Conservation (phyloP, 1,140 invertebrate genomes). For the Spodoptera litura region DNA sequence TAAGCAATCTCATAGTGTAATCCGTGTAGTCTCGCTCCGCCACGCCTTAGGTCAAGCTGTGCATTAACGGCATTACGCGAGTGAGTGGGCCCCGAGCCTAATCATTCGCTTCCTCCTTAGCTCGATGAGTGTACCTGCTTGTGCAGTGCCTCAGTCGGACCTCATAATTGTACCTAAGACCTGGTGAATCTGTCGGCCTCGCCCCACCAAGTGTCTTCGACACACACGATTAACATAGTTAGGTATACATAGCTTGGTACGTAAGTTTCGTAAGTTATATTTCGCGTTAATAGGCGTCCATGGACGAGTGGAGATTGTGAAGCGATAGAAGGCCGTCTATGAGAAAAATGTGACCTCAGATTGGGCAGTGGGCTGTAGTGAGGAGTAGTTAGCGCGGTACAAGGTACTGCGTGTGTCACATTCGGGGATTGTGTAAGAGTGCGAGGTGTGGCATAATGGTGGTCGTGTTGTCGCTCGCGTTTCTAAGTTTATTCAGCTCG, state of each 20-base stretch:
- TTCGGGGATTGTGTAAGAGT: conserved; percentile 49
- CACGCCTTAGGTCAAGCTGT: conserved; percentile 54
- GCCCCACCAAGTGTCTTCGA: conserved; percentile 59
- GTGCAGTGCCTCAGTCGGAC: conserved; percentile 59
- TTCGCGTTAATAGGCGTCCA: conserved; percentile 55
- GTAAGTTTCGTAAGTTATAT: conserved; percentile 61
- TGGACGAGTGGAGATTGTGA: conserved; percentile 55
- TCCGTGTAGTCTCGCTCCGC: conserved; percentile 28
- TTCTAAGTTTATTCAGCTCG: conserved; percentile 6
- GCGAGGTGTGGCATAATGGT: conserved; percentile 44
- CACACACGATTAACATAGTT: conserved; percentile 48
- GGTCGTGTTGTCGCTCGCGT: conserved; percentile 32
- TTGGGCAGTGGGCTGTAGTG: conserved; percentile 30
- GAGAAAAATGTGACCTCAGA: conserved; percentile 71
- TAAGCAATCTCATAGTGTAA: conserved; percentile 45
- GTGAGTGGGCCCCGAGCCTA: conserved; percentile 57
- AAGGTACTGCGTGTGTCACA: conserved; percentile 41
- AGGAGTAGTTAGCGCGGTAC: background rate
- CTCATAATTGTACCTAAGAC: conserved; percentile 61
- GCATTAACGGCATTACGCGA: conserved; percentile 30
- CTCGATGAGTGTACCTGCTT: conserved; percentile 56
- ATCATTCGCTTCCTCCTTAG: conserved; percentile 63
- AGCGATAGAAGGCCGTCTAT: conserved; percentile 57
- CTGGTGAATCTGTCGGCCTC: conserved; percentile 56
- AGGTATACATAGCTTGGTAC: conserved; percentile 49